These are phyloP conservation scores for Fratercula arctica DNA, from an alignment of 2,797 vertebrate species.

Conservation along the genomic window DNA sequence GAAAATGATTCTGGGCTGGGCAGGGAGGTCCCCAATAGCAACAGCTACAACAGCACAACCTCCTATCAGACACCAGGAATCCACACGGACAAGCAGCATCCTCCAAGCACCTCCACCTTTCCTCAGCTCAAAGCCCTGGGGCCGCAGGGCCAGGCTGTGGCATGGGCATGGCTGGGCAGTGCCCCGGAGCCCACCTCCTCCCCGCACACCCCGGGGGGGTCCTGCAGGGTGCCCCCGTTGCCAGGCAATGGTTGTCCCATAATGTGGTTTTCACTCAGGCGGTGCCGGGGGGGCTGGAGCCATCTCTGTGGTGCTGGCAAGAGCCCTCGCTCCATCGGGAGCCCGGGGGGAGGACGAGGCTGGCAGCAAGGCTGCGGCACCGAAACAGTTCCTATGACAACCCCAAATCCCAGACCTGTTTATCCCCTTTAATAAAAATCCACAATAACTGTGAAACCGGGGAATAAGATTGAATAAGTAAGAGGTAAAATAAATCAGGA, in stretches of 20 bases:
- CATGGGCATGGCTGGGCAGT: fast-evolving
- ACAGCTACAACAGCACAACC: not conserved
- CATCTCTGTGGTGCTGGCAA: not conserved
- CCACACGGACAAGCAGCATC: not conserved
- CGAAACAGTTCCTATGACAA: slow-evolving; percentile 78
- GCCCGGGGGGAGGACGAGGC: not conserved
- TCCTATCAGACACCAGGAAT: not conserved
- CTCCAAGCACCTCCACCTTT: not conserved
- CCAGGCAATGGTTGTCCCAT: fast-evolving
- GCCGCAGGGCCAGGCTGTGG: not conserved
- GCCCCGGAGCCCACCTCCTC: fast-evolving
- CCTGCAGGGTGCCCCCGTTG: fast-evolving
- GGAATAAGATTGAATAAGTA: not conserved
- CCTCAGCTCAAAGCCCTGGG: not conserved
- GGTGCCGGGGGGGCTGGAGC: not conserved
- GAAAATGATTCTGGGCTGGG: not conserved
- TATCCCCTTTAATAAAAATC: slow-evolving; percentile 68
- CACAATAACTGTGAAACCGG: slow-evolving; percentile 43
- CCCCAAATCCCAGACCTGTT: slow-evolving; percentile 65
- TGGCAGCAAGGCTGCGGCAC: not conserved
- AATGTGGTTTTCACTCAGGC: fast-evolving
- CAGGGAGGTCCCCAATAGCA: not conserved
- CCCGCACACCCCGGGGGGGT: fast-evolving
- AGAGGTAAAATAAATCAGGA: not conserved
- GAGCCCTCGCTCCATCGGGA: not conserved